Evolutionary conservation across 2,797 vertebrate species (phyloP), one percentile per base, ranked within the genome.

Genomic region (Microctenopoma stevenorrisi): DNA sequence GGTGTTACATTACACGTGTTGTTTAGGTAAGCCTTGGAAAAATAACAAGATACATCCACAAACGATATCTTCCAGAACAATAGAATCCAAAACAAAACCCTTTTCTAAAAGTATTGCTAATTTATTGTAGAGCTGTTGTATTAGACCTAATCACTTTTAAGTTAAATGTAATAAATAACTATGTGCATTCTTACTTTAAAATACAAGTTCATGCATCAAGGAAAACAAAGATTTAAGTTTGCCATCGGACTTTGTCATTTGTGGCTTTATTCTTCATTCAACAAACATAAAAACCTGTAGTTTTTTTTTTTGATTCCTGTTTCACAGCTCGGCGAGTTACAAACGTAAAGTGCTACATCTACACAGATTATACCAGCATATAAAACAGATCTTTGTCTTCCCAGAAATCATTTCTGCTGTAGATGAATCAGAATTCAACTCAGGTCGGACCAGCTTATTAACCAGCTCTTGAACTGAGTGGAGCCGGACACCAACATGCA

Each of bases 211-310:
- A 64, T 55, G 59, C 49, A 64, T 35, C 2, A 25, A 43, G 58
- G 7, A 52, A 72, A 33, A 18, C 10, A 0, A n/a, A 44, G 6
- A 15, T 40, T 48, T 2, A 46, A 33, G 25, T 0, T n/a, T 18
- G 11, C 14, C 63, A 51, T 37, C 7, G 7, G 11, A 18, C 12
- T 47, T 38, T 48, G 55, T 48, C n/a, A 15, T 60, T 18, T n/a
- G 44, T 46, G 28, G 53, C 38, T 76, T 80, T 78, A 38, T 4
- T 51, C n/a, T 18, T 35, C 49, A 72, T 49, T 76, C 30, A 67
- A 48, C 11, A 71, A 52, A 63, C 4, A 64, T 9, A 30, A 37
- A 48, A 64, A 57, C 7, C 5, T 51, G 30, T 22, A 52, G 7
- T 50, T 35, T 38, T 22, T 38, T 13, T 40, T 25, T n/a, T 40